phyloP scores from a whole-genome alignment of 2,888 invertebrate species.

The Malthinus seriepunctatus region DNA sequence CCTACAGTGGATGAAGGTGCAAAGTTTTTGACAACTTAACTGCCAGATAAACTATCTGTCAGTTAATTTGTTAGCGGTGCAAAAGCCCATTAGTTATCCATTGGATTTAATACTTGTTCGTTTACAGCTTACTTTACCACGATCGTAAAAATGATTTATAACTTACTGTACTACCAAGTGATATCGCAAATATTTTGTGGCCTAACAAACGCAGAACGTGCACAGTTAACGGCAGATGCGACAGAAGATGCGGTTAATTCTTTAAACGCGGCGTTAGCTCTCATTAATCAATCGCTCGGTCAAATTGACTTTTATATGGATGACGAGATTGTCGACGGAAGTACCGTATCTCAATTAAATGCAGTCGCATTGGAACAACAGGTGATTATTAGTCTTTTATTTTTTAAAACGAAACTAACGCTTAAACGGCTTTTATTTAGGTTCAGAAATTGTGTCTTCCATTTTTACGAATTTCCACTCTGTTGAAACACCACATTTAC shows the following conservation, averaged over 20 bases:
- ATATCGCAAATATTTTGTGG: slow-evolving; percentile 77
- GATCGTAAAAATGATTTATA: slow-evolving; percentile 85
- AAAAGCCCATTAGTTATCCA: neutral
- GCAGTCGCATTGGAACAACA: slow-evolving; percentile 54
- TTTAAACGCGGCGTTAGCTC: slow-evolving; percentile 51
- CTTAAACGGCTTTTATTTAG: slow-evolving; percentile 45
- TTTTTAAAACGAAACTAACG: no score
- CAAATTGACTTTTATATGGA: slow-evolving; percentile 66
- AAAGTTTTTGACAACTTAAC: no score
- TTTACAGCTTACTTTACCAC: slow-evolving; percentile 83
- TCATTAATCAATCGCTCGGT: slow-evolving; percentile 58
- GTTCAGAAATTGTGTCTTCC: slow-evolving; percentile 81
- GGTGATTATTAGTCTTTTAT: slow-evolving; percentile 34
- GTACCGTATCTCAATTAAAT: slow-evolving; percentile 45
- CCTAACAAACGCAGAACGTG: slow-evolving; percentile 67
- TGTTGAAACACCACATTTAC: slow-evolving; percentile 75
- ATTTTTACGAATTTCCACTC: slow-evolving; percentile 80
- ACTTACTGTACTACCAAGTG: slow-evolving; percentile 87
- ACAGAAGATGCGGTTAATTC: slow-evolving; percentile 44
- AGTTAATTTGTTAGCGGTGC: no score
- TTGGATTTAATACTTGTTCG: slow-evolving; percentile 10
- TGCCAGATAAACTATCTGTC: no score
- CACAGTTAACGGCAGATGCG: slow-evolving; percentile 48
- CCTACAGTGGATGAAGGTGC: no score
- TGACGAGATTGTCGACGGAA: slow-evolving; percentile 53